phyloP scores from a whole-genome alignment of 2,888 invertebrate genomes.

The Leptopilina syphax region DNA sequence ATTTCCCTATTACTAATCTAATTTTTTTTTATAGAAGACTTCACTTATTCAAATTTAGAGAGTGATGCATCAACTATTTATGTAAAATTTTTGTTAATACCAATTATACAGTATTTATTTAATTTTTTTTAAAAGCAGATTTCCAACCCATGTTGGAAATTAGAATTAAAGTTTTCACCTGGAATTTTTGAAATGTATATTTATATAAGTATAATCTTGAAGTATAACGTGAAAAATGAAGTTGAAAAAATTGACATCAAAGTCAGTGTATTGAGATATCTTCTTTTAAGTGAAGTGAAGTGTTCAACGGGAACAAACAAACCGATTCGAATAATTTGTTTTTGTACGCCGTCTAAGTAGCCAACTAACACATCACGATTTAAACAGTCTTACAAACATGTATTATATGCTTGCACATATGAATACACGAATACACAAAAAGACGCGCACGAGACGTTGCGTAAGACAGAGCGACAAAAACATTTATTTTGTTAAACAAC shows the following conservation, averaged over 20 bases:
- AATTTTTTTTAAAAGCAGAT: too few species aligned
- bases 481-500: slow-evolving; percentile 76
- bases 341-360: slow-evolving; percentile 64
- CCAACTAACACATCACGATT: slow-evolving; percentile 48
- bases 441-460: slow-evolving; percentile 41
- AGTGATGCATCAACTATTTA: too few species aligned
- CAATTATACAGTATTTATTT: too few species aligned
- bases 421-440: slow-evolving; percentile 21
- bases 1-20: too few species aligned
- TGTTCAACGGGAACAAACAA: slow-evolving; percentile 61
- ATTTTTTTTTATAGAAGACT: too few species aligned
- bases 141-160: too few species aligned
- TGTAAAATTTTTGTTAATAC: too few species aligned
- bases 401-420: slow-evolving; percentile 34
- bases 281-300: slow-evolving; percentile 42
- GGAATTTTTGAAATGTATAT: background rate
- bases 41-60: too few species aligned
- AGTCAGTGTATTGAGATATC: slow-evolving; percentile 38
- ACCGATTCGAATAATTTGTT: slow-evolving; percentile 67
- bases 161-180: too few species aligned
- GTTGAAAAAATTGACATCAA: slow-evolving; percentile 24
- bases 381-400: slow-evolving; percentile 36
- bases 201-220: background rate
- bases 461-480: slow-evolving; percentile 69
- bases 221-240: background rate